Percentiles rank a stretch among this genome's conserved stretches.
Evolutionary conservation across 2,797 vertebrate genomes (phyloP).

Genomic region (Craterocephalus amniculus): DNA sequence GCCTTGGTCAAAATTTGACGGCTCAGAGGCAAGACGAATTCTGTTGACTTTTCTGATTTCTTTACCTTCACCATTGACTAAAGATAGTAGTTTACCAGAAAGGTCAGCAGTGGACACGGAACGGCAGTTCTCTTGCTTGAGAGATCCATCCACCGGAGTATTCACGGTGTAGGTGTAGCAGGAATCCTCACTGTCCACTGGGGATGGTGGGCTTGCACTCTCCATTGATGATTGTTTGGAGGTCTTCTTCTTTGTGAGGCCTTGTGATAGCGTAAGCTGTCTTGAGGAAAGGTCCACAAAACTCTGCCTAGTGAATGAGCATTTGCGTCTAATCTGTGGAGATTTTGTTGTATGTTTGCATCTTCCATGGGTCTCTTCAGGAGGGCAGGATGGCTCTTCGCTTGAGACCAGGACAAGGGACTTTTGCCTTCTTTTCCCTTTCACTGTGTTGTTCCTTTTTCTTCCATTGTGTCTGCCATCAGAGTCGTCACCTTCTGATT

Average conservation of each 20-base stretch:
- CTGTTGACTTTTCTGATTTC: conserved; percentile 67
- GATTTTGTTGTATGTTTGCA: conserved; percentile 16
- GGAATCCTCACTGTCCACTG: conserved; percentile 81
- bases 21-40: conserved; percentile 63
- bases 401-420: conserved; percentile 69
- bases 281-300: conserved; percentile 59
- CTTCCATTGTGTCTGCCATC: conserved; percentile 49
- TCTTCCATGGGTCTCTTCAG: conserved; percentile 55
- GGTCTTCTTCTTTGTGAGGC: conserved; percentile 61
- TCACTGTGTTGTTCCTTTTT: conserved; percentile 51
- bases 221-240: conserved; percentile 61
- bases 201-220: conserved; percentile 74
- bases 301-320: conserved; percentile 58
- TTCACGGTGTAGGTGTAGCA: conserved; percentile 76
- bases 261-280: conserved; percentile 51
- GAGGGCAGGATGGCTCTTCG: conserved; percentile 74
- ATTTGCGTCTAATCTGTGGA: conserved; percentile 51
- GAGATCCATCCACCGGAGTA: conserved; percentile 57
- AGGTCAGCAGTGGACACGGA: conserved; percentile 77
- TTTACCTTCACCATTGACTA: conserved; percentile 42
- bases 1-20: conserved; percentile 43
- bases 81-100: conserved; percentile 54
- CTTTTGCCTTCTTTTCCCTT: conserved; percentile 67
- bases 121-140: conserved; percentile 59
- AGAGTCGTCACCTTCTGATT: conserved; percentile 77